Evolutionary conservation across 2,113 vertebrate species (phyloP), one percentile per base, ranked within the genome.

Genomic region (Conger conger): DNA sequence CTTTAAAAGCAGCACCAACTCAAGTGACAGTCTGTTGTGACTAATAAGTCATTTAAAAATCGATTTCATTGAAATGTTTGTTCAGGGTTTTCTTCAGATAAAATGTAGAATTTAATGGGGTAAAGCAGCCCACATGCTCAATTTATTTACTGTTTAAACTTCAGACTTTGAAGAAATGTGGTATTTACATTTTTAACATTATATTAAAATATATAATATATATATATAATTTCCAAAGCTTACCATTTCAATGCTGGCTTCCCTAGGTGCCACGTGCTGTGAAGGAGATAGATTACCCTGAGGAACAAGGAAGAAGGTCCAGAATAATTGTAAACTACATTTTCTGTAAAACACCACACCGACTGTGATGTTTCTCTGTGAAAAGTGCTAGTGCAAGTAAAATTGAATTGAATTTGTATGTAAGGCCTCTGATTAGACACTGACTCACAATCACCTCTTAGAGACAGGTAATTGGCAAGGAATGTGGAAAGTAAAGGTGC

Each of bases 181-280:
- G 2, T 8, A n/a, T n/a, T 53, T 9, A 37, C n/a, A 77, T 83
- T n/a, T n/a, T n/a, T n/a, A n/a, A n/a, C n/a, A n/a, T n/a, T n/a
- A n/a, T n/a, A n/a, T n/a, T n/a, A n/a, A n/a, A n/a, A n/a, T n/a
- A n/a, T n/a, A n/a, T n/a, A n/a, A n/a, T n/a, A n/a, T n/a, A n/a
- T 33, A 37, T 4, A 54, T 18, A 27, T 78, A 40, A 45, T 27
- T 84, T 35, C 11, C 20, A 40, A 40, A 79, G 76, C 83, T 84
- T 60, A 84, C 83, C 35, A 84, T 23, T 54, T 84, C 83, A 20
- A 57, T 57, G 76, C 83, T 84, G 7, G 76, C 76, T 79, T 50
- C 76, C 16, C 60, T 53, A 4, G 82, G 23, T 2, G 82, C 33
- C 33, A 3, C 30, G 42, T 85, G 84, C 79, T 85, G 84, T 15